Base-by-base conservation (phyloP, 1,140 invertebrate genomes). In the Drosophila arawakana region DNA sequence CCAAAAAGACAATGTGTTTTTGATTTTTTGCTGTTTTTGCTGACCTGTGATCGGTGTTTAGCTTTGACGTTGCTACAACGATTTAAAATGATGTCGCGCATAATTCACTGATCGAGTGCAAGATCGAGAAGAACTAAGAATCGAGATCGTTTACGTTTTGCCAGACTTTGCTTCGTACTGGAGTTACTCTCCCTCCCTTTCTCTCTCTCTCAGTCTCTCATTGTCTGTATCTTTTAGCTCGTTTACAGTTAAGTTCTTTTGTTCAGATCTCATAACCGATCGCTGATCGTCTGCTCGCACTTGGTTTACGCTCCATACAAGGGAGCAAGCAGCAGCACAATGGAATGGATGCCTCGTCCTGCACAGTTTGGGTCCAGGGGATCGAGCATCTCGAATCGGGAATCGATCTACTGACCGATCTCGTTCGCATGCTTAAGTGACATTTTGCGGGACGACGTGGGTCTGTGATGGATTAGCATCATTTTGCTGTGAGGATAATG, bases 61-160 rank as follows among this genome's bases (percentile, higher is more conserved):
- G 80, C 83, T 88, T 88, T 88, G 84, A 88, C 84, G 83, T 89
- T 69, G 77, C 73, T 71, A 84, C 85, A 89, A 81, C 84, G 85
- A 89, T 89, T 89, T 89, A 89, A 89, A 89, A 89, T 89, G 85
- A 89, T 89, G 84, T 89, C 85, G 84, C 84, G 84, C 84, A 89
- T 89, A 89, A 90, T 89, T 89, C 84, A 89, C 85, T 66, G 75
- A 80, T 82, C 72, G 75, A 47, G 67, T 52, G 60, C 68, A 44
- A 76, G 55, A 55, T 54, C 66, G 66, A 67, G 70, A 49, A 5
- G 25, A 30, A 5, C 25, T 30, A 30, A 60, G 43, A 47, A 55
- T 66, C 30, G 52, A 37, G 68, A 59, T 66, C 73, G 43, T 71
- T 60, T 47, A 41, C 69, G 82, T 79, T 78, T 76, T 82, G 73